phyloP scores from a whole-genome alignment of 2,113 vertebrate species.

The Daboia siamensis region DNA sequence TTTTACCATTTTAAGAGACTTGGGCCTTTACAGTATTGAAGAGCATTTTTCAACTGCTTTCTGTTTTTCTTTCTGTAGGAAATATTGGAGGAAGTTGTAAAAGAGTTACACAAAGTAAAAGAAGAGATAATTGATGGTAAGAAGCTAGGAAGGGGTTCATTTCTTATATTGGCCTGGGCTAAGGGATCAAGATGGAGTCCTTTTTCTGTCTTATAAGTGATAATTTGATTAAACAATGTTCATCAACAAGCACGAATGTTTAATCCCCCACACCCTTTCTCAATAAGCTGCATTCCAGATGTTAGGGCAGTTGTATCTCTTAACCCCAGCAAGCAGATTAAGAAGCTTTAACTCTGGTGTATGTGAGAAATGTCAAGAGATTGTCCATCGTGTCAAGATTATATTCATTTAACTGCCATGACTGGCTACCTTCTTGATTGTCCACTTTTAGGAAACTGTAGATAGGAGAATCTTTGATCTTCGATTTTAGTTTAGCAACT shows the following conservation, averaged over 20 bases:
- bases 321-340: background rate
- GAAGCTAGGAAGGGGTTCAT: conserved; percentile 47
- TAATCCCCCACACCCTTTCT: background rate
- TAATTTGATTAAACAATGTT: background rate
- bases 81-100: conserved; percentile 98
- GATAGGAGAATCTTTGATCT: background rate
- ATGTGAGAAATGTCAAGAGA: background rate
- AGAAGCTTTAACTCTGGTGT: background rate
- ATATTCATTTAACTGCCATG: background rate
- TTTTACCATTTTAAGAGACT: conserved; percentile 8
- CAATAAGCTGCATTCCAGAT: background rate
- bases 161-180: background rate
- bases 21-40: conserved; percentile 50
- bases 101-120: conserved; percentile 97
- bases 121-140: conserved; percentile 98
- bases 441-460: background rate
- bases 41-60: conserved; percentile 57
- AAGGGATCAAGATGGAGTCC: conserved; percentile 34
- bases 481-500: background rate
- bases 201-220: background rate
- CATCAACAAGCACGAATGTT: background rate
- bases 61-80: conserved; percentile 78
- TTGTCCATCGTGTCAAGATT: background rate
- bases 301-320: background rate
- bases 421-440: background rate